Conservation (phyloP, 2,113 vertebrate genomes). For the Toxotes chatareus region DNA sequence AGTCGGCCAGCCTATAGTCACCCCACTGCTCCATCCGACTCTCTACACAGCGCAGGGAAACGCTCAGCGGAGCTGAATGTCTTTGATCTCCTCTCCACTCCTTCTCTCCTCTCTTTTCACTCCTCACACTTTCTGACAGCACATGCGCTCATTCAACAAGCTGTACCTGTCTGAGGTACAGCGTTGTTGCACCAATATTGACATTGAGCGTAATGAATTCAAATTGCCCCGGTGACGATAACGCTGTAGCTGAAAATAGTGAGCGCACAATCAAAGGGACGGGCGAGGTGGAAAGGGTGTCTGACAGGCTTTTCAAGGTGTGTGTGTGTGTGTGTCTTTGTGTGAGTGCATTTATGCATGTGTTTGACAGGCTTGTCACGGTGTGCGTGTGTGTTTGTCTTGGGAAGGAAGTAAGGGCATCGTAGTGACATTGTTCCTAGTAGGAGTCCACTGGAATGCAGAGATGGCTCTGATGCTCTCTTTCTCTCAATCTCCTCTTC, state of each 20-base stretch:
- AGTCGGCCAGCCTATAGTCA: conserved; percentile 52
- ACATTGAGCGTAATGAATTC: conserved; percentile 81
- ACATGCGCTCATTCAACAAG: conserved; percentile 74
- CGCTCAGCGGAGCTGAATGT: conserved; percentile 8
- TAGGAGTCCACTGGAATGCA: conserved; percentile 70
- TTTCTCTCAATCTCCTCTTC: conserved; percentile 71
- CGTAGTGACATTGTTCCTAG: conserved; percentile 60
- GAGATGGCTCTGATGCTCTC: conserved; percentile 70
- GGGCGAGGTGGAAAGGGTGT: conserved; percentile 58
- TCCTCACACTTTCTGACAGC: conserved; percentile 59
- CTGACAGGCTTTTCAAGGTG: conserved; percentile 75
- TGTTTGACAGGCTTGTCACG: conserved; percentile 58
- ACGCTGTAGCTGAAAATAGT: conserved; percentile 64
- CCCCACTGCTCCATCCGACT: conserved; percentile 48
- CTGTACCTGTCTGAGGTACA: conserved; percentile 73
- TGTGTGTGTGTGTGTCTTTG: conserved; percentile 9
- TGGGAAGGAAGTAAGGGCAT: conserved; percentile 63
- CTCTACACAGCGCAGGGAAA: conserved; percentile 33
- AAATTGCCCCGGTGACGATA: conserved; percentile 71
- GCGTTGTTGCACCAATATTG: conserved; percentile 69
- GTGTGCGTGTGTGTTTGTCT: conserved; percentile 44
- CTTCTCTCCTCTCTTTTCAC: conserved; percentile 29
- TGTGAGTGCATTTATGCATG: conserved; percentile 15
- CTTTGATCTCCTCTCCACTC: conserved; percentile 64
- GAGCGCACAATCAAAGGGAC: conserved; percentile 65